phyloP scores from a whole-genome alignment of 2,113 vertebrate genomes.

The Clarias magur region DNA sequence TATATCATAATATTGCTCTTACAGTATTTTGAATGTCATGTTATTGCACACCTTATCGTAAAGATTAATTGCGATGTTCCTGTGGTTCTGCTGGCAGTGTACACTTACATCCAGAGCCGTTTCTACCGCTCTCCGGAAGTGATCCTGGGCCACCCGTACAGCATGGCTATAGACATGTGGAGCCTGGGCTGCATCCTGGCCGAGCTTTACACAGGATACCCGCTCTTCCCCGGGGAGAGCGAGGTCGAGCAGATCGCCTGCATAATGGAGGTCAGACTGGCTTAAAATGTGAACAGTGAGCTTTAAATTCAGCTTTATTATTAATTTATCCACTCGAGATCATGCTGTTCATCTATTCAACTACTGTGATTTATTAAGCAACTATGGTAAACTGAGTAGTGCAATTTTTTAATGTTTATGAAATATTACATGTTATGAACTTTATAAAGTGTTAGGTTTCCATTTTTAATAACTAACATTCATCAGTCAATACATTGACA shows the following conservation, averaged over 20 bases:
- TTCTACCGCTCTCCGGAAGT: slow-evolving; percentile 96
- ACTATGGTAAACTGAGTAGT: not conserved
- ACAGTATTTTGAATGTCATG: not conserved
- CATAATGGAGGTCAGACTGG: slow-evolving; percentile 86
- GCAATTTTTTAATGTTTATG: not conserved
- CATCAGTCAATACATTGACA: too few relatives aligned
- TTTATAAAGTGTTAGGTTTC: not conserved
- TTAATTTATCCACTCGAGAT: not conserved
- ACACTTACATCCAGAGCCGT: slow-evolving; percentile 92
- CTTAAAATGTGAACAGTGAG: not conserved
- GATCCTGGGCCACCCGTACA: slow-evolving; percentile 90
- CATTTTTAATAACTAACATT: not conserved
- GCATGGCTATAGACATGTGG: slow-evolving; percentile 96
- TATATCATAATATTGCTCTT: too few relatives aligned
- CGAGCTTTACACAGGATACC: slow-evolving; percentile 86
- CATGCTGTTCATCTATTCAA: not conserved
- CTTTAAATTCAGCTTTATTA: not conserved
- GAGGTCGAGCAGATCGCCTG: slow-evolving; percentile 92
- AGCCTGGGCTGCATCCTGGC: slow-evolving; percentile 92
- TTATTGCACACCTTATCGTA: not conserved
- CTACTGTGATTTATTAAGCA: not conserved
- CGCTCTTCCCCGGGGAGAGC: slow-evolving; percentile 89
- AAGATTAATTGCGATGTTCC: not conserved
- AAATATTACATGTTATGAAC: too few relatives aligned
- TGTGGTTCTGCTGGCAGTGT: slow-evolving; percentile 70